These are phyloP conservation scores for Acleris emargana DNA, from an alignment of 2,888 invertebrate genomes.

Conservation along the genomic window DNA sequence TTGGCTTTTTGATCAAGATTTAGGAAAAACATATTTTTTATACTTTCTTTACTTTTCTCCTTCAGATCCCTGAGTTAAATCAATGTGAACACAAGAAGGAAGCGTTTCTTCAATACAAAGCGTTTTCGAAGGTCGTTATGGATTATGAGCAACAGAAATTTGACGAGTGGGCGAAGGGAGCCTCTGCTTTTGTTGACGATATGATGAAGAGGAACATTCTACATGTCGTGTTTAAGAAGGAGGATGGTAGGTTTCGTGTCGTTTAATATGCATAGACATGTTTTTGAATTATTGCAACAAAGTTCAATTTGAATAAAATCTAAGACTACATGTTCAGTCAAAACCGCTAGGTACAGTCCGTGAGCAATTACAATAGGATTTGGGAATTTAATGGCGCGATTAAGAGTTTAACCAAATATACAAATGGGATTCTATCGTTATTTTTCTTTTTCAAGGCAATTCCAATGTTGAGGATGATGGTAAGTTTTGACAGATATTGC, in stretches of 20 bases:
- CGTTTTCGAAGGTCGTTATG: constrained; percentile 89
- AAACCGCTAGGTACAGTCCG: too few species aligned
- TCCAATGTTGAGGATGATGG: constrained; percentile 27
- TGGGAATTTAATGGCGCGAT: too few species aligned
- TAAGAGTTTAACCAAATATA: too few species aligned
- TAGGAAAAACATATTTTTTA: too few species aligned
- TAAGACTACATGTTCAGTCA: too few species aligned
- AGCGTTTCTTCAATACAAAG: constrained; percentile 91
- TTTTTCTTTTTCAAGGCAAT: constrained; percentile 40
- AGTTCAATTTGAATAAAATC: too few species aligned
- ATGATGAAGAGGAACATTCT: constrained; percentile 88
- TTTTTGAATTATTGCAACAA: too few species aligned
- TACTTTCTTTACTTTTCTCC: background rate
- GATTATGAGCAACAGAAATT: constrained; percentile 89
- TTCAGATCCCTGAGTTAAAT: constrained; percentile 86
- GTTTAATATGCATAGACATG: too few species aligned
- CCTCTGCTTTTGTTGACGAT: constrained; percentile 85
- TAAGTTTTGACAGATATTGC: constrained; percentile 1
- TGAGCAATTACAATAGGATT: too few species aligned
- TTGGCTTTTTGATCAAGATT: constrained; percentile 31
- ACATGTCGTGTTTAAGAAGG: constrained; percentile 78
- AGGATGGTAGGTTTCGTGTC: constrained; percentile 46
- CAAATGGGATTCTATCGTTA: too few species aligned
- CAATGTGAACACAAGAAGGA: constrained; percentile 88
- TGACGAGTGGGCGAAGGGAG: constrained; percentile 87